Evolutionary conservation across 2,888 invertebrate species (phyloP), one percentile per base, ranked within the genome.

Genomic region (Plagiodera versicolora): DNA sequence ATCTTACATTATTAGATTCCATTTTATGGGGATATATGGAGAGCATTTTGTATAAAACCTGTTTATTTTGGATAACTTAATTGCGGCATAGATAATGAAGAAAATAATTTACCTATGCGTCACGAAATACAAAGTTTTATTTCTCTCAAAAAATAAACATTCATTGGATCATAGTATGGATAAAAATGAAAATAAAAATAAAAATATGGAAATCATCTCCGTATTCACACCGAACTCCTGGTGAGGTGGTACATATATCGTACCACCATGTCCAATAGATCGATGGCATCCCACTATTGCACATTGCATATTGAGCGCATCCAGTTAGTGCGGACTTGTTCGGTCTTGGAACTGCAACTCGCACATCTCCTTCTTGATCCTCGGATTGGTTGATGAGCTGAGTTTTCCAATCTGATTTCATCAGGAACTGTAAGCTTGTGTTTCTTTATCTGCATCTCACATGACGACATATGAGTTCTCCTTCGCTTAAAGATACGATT

Each of bases 281-380:
- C n/a, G 39, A 39, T 39, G 39, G 39, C 39, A 39, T 39, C 16
- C 39, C 39, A 39, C 39, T 39, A 39, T 39, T 39, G 16, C 18
- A 24, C 35, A 24, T 61, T 14, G 19, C 45, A 47, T 14, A 44
- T 24, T 14, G 50, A 51, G 30, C 50, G 46, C 20, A 58, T 55
- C 56, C 60, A 56, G 35, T 61, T 16, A 14, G 55, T 47, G 5
- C 59, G 28, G 11, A 59, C 46, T 56, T 45, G 59, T n/a, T 59
- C 48, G 2, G 54, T 14, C 48, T 59, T 53, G n/a, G 55, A 48
- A 28, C 56, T 56, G 19, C 39, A 56, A 1, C 28, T 28, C n/a
- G 49, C 56, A 49, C 49, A 56, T 49, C 56, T 28, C 19, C 56
- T 39, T 39, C 39, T 39, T 39, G 39, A 39, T n/a, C 39, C n/a